A percentile compares a stretch with the other conserved stretches of the same genome.
These are phyloP conservation scores for Neodiprion fabricii DNA, from an alignment of 1,140 invertebrate species.

Conservation along the genomic window DNA sequence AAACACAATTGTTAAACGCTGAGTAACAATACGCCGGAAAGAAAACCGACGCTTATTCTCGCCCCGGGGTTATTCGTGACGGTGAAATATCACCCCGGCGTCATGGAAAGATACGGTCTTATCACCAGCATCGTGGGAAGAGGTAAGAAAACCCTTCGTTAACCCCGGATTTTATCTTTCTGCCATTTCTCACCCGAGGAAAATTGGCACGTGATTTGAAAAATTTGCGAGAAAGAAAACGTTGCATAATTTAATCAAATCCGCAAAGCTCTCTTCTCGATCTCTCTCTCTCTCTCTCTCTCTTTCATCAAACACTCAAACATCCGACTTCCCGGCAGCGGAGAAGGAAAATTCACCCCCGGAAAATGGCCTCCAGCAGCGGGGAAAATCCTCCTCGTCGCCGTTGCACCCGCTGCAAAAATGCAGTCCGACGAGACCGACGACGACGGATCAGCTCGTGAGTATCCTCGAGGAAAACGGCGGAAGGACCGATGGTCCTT, in stretches of 20 bases:
- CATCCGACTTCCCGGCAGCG: too few relatives aligned
- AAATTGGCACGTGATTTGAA: too few relatives aligned
- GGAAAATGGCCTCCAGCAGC: too few relatives aligned
- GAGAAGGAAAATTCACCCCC: too few relatives aligned
- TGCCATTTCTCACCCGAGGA: too few relatives aligned
- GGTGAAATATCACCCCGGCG: not conserved
- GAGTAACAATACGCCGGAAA: not conserved
- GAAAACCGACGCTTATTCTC: not conserved
- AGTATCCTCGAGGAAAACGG: conserved; percentile 15
- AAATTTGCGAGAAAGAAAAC: too few relatives aligned
- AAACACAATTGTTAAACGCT: conserved; percentile 8
- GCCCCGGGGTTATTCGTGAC: not conserved
- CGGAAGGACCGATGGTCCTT: conserved; percentile 3
- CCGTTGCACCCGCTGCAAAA: not conserved
- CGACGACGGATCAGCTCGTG: conserved; percentile 1
- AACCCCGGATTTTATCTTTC: too few relatives aligned
- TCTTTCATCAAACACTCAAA: too few relatives aligned
- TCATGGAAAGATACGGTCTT: conserved; percentile 22
- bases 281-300: too few relatives aligned
- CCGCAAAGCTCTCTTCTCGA: too few relatives aligned
- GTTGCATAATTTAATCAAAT: too few relatives aligned
- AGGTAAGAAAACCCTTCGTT: conserved; percentile 1
- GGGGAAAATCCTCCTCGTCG: too few relatives aligned
- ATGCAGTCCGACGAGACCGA: not conserved
- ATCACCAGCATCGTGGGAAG: conserved; percentile 16